phyloP scores from a whole-genome alignment of 2,888 invertebrate species.

The Cordylochernes scorpioides region DNA sequence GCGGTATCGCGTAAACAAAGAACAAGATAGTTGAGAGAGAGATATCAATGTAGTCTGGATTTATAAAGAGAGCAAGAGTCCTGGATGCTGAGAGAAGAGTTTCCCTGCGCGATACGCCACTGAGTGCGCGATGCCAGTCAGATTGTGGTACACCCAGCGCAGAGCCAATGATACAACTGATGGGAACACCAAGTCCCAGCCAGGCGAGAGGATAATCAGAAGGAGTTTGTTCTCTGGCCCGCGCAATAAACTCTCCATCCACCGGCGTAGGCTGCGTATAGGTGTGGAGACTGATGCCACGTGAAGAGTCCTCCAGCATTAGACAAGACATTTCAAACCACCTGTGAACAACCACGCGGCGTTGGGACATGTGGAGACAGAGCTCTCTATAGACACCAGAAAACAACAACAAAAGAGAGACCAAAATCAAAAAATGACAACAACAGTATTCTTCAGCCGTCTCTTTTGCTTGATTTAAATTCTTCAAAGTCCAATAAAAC shows the following conservation, averaged over 20 bases:
- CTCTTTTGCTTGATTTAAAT: too few species aligned
- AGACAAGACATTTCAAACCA: constrained; percentile 50
- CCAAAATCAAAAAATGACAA: too few species aligned
- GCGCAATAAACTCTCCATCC: constrained; percentile 36
- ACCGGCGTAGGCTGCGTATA: constrained; percentile 45
- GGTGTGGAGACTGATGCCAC: constrained; percentile 38
- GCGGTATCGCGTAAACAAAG: too few species aligned
- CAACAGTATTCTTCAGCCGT: too few species aligned
- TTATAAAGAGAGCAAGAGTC: constrained; percentile 39
- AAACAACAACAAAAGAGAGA: too few species aligned
- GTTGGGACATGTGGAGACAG: too few species aligned
- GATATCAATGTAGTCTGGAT: too few species aligned
- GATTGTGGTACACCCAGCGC: constrained; percentile 39
- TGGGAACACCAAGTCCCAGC: constrained; percentile 35
- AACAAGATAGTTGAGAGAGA: too few species aligned
- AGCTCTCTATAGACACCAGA: too few species aligned
- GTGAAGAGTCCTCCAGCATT: constrained; percentile 38
- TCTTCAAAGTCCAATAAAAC: too few species aligned
- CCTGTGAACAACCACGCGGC: constrained; percentile 28
- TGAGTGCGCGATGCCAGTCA: constrained; percentile 44
- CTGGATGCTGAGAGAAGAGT: constrained; percentile 38
- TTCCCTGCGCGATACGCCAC: constrained; percentile 41
- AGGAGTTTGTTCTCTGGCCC: constrained; percentile 36
- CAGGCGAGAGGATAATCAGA: constrained; percentile 33
- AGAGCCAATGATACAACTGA: constrained; percentile 38